Evolutionary conservation across 2,888 invertebrate genomes (phyloP).

Genomic region (Eilema depressum): DNA sequence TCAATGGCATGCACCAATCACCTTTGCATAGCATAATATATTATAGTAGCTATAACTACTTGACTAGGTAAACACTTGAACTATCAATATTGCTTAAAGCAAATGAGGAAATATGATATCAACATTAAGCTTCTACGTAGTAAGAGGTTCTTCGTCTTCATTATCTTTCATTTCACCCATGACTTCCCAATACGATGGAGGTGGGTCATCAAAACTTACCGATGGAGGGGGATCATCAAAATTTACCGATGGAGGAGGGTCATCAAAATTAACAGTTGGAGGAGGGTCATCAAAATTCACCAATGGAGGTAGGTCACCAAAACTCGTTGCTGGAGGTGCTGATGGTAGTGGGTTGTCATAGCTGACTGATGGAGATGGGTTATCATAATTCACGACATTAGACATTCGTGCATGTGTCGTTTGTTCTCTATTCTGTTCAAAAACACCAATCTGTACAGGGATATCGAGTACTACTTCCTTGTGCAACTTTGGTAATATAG

Average conservation of each 20-base stretch:
- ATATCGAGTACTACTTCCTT: constrained; percentile 49
- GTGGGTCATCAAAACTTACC: constrained; percentile 26
- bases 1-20: no score
- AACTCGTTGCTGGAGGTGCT: not conserved
- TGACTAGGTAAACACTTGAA: not conserved
- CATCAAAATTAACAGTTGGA: not conserved
- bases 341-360: no score
- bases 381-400: no score
- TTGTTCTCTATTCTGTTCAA: not conserved
- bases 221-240: not conserved
- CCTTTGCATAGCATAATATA: no score
- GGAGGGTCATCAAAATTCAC: not conserved
- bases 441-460: constrained; percentile 57
- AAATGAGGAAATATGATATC: not conserved
- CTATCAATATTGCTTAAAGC: not conserved
- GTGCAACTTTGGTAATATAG: constrained; percentile 55
- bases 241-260: not conserved
- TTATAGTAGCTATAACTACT: not conserved
- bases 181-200: constrained; percentile 58
- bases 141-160: constrained; percentile 18
- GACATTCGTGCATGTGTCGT: no score
- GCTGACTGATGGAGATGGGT: no score
- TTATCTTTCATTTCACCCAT: constrained; percentile 41
- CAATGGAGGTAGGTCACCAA: not conserved
- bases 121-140: not conserved